Conservation (phyloP, 2,797 vertebrate species). For the Gymnoscopelus microlampas region DNA sequence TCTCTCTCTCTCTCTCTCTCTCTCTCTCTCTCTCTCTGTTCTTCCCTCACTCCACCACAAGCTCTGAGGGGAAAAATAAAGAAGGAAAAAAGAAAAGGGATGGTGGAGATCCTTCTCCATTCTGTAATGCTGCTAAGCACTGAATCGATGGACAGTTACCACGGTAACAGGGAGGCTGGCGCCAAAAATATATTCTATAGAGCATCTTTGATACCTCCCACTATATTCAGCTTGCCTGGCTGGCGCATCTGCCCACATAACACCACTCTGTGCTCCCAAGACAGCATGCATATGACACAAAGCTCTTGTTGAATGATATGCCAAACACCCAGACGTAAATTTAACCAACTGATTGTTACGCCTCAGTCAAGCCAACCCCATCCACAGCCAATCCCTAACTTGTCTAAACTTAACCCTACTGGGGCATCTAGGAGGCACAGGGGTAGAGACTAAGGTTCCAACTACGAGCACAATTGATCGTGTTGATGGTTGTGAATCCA, state of each 20-base stretch:
- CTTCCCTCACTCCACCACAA: conserved; percentile 29
- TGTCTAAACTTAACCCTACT: too few species aligned
- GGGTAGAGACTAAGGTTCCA: too few species aligned
- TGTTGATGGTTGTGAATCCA: too few species aligned
- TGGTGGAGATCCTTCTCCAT: conserved; percentile 57
- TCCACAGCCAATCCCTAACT: too few species aligned
- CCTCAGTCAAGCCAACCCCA: too few species aligned
- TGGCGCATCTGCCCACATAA: conserved; percentile 50
- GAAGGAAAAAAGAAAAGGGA: conserved; percentile 9
- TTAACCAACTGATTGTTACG: not conserved
- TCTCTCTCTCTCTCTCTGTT: conserved; percentile 32
- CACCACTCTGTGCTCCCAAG: conserved; percentile 14
- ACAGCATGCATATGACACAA: conserved; percentile 25
- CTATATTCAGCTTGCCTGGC: conserved; percentile 62
- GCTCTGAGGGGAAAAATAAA: conserved; percentile 41
- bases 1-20: conserved; percentile 14
- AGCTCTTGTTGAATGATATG: too few species aligned
- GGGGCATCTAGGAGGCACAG: too few species aligned
- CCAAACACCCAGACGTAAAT: not conserved
- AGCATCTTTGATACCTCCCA: conserved; percentile 75
- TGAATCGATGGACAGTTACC: conserved; percentile 79
- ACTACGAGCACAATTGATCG: too few species aligned
- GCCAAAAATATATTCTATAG: conserved; percentile 84
- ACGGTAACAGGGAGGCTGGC: conserved; percentile 82
- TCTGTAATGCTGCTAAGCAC: conserved; percentile 70